These are phyloP conservation scores for Lithodes maja DNA, from an alignment of 2,888 invertebrate genomes.

Conservation along the genomic window DNA sequence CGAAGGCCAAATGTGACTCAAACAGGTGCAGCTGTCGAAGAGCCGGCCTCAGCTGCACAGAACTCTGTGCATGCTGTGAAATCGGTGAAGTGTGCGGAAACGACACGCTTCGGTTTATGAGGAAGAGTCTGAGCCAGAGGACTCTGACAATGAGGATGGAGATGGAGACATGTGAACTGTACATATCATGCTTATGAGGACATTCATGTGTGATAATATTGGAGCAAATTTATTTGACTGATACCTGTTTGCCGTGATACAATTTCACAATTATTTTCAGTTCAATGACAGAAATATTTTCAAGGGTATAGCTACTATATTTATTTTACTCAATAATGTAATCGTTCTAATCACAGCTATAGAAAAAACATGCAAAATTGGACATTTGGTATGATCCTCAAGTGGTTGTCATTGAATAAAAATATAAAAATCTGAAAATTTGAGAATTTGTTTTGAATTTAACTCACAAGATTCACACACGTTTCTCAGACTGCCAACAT, in stretches of 20 bases:
- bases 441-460: background rate
- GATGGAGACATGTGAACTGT: background rate
- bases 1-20: background rate
- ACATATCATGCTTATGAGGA: background rate
- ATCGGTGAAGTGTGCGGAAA: background rate
- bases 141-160: too few relatives aligned
- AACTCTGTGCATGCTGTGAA: background rate
- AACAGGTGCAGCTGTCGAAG: background rate
- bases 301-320: too few relatives aligned
- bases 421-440: too few relatives aligned
- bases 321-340: too few relatives aligned
- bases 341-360: too few relatives aligned
- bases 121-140: background rate
- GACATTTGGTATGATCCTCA: too few relatives aligned
- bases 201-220: background rate
- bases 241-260: too few relatives aligned
- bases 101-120: background rate
- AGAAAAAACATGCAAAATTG: too few relatives aligned
- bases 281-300: too few relatives aligned
- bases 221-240: too few relatives aligned
- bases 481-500: background rate
- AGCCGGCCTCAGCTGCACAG: conserved; percentile 9
- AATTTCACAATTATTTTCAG: too few relatives aligned
- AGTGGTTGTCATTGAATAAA: too few relatives aligned
- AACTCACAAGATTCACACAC: background rate